Evolutionary conservation across 64 coral and sea anemone species (phyloP).

Genomic region (Cladopsammia gracilis): DNA sequence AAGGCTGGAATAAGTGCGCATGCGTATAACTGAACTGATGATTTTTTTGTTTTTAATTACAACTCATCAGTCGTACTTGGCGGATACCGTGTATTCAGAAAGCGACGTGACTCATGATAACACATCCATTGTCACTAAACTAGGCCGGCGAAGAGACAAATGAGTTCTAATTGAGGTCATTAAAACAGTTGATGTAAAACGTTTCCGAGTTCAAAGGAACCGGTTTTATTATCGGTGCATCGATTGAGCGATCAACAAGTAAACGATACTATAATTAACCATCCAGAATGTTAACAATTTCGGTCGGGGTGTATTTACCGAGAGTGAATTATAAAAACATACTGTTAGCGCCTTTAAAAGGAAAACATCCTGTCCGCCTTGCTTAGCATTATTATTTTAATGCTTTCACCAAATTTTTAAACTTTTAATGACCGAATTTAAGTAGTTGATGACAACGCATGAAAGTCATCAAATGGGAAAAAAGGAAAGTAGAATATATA

Average conservation of each 20-base stretch:
- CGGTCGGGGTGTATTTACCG: conserved; percentile 24
- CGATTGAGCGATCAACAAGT: conserved; percentile 9
- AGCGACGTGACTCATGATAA: neutral
- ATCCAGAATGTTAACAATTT: conserved; percentile 2
- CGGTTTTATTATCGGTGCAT: conserved; percentile 8
- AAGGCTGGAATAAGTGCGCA: too few species aligned
- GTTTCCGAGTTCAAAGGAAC: conserved; percentile 27
- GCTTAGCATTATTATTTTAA: neutral
- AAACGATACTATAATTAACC: neutral
- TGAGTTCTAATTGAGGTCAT: conserved; percentile 27
- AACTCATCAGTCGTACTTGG: too few species aligned
- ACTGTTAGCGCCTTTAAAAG: conserved; percentile 34
- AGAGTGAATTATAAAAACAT: conserved; percentile 65
- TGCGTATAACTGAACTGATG: too few species aligned
- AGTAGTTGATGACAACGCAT: neutral
- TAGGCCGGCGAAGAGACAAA: neutral
- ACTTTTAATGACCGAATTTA: neutral
- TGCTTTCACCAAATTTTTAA: conserved; percentile 24
- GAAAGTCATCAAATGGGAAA: neutral
- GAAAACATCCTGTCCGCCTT: neutral
- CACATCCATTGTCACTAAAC: neutral
- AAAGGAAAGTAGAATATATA: neutral
- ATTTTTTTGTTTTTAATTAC: too few species aligned
- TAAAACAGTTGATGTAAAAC: conserved; percentile 25
- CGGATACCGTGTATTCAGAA: too few species aligned